Conservation (phyloP, 1,140 invertebrate genomes). For the Carposina sasakii region DNA sequence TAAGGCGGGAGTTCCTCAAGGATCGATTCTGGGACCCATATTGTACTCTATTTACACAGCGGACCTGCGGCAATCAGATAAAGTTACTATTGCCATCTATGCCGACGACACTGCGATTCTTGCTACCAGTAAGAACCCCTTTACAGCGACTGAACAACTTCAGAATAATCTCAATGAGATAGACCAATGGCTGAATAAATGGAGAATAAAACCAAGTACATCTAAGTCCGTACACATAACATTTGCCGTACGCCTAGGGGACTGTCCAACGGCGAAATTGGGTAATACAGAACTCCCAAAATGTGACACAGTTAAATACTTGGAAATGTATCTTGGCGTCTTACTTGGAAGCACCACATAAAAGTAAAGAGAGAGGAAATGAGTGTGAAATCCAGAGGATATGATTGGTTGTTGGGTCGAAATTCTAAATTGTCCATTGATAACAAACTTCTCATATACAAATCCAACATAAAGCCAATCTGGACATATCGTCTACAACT, state of each 20-base stretch:
- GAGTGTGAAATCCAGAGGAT: too few relatives aligned
- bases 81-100: neutral
- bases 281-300: neutral
- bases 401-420: too few relatives aligned
- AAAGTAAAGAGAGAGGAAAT: too few relatives aligned
- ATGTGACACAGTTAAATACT: neutral
- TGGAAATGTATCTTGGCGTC: slow-evolving; percentile 2
- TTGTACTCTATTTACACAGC: slow-evolving; percentile 30
- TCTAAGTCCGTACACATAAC: slow-evolving; percentile 7
- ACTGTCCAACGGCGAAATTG: neutral
- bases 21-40: slow-evolving; percentile 30
- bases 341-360: slow-evolving; percentile 8
- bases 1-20: slow-evolving; percentile 31
- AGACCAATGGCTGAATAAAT: slow-evolving; percentile 3
- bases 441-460: too few relatives aligned
- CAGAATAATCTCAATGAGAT: slow-evolving; percentile 12
- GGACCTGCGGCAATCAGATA: slow-evolving; percentile 23
- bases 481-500: too few relatives aligned
- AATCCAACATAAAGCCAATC: too few relatives aligned
- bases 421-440: too few relatives aligned
- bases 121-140: neutral
- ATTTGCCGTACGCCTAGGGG: neutral
- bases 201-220: slow-evolving; percentile 2
- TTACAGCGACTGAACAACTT: neutral
- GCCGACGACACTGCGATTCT: neutral